phyloP scores from a whole-genome alignment of 2,888 invertebrate genomes.

The Spialia ferax region DNA sequence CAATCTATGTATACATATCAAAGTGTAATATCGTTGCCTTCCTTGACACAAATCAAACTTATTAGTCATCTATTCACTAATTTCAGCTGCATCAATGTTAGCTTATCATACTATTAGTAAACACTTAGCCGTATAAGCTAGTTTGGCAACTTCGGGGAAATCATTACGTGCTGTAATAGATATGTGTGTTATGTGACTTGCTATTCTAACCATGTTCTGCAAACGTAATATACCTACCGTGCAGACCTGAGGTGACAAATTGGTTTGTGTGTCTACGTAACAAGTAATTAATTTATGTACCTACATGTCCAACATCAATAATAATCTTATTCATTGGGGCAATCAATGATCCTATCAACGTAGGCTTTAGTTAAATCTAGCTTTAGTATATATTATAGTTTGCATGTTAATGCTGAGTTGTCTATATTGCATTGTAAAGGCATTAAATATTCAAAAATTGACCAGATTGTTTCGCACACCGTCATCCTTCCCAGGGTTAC shows the following conservation, averaged over 20 bases:
- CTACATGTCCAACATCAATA: not conserved
- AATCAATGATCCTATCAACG: not conserved
- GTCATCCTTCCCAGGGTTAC: too few species aligned
- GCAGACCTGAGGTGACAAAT: not conserved
- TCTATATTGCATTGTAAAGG: too few species aligned
- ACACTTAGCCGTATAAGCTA: not conserved
- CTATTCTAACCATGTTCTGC: not conserved
- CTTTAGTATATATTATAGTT: too few species aligned
- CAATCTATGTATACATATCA: too few species aligned
- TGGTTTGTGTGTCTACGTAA: not conserved
- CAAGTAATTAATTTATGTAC: not conserved
- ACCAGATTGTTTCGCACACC: too few species aligned
- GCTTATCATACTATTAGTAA: conserved; percentile 1
- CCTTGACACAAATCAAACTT: not conserved
- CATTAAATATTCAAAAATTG: too few species aligned
- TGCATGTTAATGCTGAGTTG: too few species aligned
- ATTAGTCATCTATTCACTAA: not conserved
- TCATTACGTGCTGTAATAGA: conserved; percentile 1
- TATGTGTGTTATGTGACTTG: not conserved
- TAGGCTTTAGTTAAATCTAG: too few species aligned
- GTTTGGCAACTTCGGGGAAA: not conserved
- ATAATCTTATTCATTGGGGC: too few species aligned
- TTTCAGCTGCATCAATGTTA: not conserved
- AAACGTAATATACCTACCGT: not conserved
- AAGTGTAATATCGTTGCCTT: too few species aligned